phyloP scores from a whole-genome alignment of 2,797 vertebrate species.

The Tiaroga cobitis region DNA sequence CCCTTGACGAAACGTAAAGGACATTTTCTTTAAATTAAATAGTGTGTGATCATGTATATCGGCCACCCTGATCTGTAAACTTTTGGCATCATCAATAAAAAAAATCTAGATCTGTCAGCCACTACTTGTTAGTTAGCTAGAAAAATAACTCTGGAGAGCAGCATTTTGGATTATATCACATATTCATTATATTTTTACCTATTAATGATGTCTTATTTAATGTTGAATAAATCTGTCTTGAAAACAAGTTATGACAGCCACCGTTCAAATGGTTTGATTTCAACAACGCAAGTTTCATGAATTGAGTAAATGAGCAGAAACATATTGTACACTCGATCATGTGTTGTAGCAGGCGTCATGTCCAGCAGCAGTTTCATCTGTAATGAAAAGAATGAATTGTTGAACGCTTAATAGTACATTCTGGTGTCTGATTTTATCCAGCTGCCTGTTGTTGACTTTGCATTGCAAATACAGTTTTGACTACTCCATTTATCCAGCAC shows the following conservation, averaged over 20 bases:
- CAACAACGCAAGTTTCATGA: neutral
- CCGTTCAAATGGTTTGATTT: neutral
- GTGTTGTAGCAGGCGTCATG: neutral
- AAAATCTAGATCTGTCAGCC: neutral
- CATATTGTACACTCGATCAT: neutral
- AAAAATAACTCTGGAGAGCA: neutral
- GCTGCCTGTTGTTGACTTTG: neutral
- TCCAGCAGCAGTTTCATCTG: neutral
- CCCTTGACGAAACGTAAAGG: neutral
- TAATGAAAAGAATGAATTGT: neutral
- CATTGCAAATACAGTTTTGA: conserved; percentile 21
- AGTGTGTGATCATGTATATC: too few species aligned
- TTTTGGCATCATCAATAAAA: too few species aligned
- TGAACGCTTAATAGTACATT: neutral
- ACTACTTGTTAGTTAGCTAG: neutral
- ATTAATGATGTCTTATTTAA: neutral
- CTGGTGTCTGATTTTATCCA: neutral
- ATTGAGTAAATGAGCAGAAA: neutral
- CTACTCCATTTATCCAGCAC: neutral
- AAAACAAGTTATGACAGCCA: neutral
- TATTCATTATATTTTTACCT: neutral
- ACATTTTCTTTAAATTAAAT: too few species aligned
- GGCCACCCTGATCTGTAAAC: too few species aligned
- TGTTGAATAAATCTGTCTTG: neutral
- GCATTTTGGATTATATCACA: neutral